Percentiles rank a stretch among this genome's conserved stretches.
Conservation (phyloP, 2,888 invertebrate genomes). For the Melieria omissa region DNA sequence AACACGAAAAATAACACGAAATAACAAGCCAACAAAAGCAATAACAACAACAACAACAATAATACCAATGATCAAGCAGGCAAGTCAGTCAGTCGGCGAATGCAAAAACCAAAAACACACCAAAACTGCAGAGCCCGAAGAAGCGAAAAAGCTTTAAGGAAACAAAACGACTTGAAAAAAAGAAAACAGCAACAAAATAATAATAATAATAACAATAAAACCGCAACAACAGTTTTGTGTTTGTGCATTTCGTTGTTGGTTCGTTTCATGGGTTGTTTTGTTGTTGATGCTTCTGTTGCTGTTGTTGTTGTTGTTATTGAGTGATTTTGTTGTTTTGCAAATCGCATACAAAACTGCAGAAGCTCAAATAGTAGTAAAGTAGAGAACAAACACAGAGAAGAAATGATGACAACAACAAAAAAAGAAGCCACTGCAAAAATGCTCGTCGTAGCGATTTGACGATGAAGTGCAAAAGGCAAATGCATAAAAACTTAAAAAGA, state of each 20-base stretch:
- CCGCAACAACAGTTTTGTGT: neutral
- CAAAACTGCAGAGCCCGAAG: too few relatives aligned
- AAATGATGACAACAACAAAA: neutral
- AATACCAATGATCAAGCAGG: neutral
- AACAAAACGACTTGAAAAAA: too few relatives aligned
- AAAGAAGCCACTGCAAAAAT: neutral
- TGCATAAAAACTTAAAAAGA: neutral
- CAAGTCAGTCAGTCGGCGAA: too few relatives aligned
- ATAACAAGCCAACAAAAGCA: neutral
- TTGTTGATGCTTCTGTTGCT: too few relatives aligned
- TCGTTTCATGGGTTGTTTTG: too few relatives aligned
- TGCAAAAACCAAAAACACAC: too few relatives aligned
- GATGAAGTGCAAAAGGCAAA: neutral
- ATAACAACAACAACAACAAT: slow-evolving; percentile 3
- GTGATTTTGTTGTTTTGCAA: neutral
- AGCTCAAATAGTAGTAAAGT: neutral
- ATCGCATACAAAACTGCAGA: slow-evolving; percentile 1
- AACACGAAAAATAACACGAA: neutral
- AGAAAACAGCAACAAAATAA: neutral
- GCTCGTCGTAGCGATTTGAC: neutral
- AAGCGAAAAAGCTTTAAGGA: too few relatives aligned
- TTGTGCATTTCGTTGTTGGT: too few relatives aligned
- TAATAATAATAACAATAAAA: slow-evolving; percentile 8
- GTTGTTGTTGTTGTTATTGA: neutral
- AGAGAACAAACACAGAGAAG: neutral